phyloP scores from a whole-genome alignment of 1,140 invertebrate species.

The Microplitis demolitor region DNA sequence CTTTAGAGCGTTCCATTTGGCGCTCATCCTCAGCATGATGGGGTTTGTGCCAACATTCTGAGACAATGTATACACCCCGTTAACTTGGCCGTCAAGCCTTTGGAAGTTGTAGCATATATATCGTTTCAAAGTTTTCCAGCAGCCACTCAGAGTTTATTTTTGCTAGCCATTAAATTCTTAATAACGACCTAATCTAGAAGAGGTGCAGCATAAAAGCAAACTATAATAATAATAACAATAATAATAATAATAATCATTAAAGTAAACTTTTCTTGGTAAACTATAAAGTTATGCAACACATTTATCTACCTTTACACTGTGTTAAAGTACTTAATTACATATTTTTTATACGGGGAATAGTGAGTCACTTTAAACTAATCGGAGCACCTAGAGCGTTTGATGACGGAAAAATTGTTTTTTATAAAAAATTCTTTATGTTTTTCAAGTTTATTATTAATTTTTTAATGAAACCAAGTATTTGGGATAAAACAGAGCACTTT shows the following conservation, averaged over 20 bases:
- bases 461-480: too few relatives aligned
- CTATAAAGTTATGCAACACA: too few relatives aligned
- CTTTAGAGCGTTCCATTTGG: constrained; percentile 2
- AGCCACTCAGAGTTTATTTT: neutral
- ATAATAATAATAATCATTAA: neutral
- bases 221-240: neutral
- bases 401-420: too few relatives aligned
- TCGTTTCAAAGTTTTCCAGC: neutral
- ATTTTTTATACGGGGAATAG: too few relatives aligned
- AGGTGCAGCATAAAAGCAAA: neutral
- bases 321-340: too few relatives aligned
- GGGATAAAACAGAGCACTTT: too few relatives aligned
- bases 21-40: neutral
- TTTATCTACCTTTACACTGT: too few relatives aligned
- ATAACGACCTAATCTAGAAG: neutral
- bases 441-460: too few relatives aligned
- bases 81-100: neutral
- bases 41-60: neutral
- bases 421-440: too few relatives aligned
- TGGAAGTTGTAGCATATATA: neutral
- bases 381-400: too few relatives aligned
- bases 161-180: neutral
- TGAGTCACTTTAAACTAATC: too few relatives aligned
- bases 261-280: too few relatives aligned
- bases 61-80: constrained; percentile 4